Evolutionary conservation across 2,113 vertebrate genomes (phyloP).

Genomic region (Otus sunia): DNA sequence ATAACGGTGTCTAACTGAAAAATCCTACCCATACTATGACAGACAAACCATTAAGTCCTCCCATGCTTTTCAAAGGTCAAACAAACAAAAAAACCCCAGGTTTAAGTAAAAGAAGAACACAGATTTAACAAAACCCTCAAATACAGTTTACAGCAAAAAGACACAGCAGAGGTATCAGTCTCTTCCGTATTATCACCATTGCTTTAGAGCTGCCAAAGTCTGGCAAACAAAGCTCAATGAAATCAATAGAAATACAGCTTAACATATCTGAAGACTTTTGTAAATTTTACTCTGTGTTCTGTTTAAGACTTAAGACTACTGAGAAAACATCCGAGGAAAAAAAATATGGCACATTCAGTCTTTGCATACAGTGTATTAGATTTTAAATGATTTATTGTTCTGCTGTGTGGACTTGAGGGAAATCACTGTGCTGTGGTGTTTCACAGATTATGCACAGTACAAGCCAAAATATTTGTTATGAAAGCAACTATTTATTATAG

Average conservation of each 20-base stretch:
- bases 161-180: not conserved
- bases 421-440: not conserved
- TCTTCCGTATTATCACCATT: not conserved
- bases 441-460: not conserved
- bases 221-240: not conserved
- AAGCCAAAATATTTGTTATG: not conserved
- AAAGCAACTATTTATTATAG: not conserved
- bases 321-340: not conserved
- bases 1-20: not conserved
- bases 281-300: not conserved
- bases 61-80: not conserved
- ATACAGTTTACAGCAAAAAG: not conserved
- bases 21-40: rapidly evolving
- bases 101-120: not conserved
- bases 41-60: not conserved
- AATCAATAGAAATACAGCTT: not conserved
- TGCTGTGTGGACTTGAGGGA: not conserved
- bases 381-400: slow-evolving; percentile 2
- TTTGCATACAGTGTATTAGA: not conserved
- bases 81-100: not conserved
- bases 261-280: not conserved
- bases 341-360: not conserved
- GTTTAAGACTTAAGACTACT: not conserved
- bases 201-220: not conserved
- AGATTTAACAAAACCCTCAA: not conserved